phyloP scores from a whole-genome alignment of 2,888 invertebrate species.

The Hipparchia sbordonii region DNA sequence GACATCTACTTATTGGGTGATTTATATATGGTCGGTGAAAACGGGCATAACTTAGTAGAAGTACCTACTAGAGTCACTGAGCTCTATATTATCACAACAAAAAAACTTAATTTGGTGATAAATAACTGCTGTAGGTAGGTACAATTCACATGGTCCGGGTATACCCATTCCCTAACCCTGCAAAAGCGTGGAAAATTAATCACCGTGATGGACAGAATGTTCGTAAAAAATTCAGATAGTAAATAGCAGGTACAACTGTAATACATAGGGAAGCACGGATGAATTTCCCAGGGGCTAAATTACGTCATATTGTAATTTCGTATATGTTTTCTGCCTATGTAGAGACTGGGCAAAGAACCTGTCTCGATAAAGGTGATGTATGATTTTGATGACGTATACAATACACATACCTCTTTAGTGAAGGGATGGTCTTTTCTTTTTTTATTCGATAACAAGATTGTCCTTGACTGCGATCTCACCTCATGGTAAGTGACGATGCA shows the following conservation, averaged over 20 bases:
- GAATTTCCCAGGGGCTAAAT: conserved; percentile 28
- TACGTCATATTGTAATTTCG: conserved; percentile 13
- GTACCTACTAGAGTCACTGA: neutral
- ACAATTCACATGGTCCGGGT: neutral
- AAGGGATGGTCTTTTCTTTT: neutral
- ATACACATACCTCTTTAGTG: neutral
- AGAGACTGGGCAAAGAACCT: conserved; percentile 8
- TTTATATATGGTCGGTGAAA: no score
- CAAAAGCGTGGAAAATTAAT: conserved; percentile 14
- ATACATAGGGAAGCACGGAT: conserved; percentile 18
- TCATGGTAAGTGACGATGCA: no score
- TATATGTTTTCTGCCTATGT: conserved; percentile 10
- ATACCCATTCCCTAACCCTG: neutral
- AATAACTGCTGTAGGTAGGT: neutral
- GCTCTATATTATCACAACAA: neutral
- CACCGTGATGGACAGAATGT: conserved; percentile 10
- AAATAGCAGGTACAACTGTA: conserved; percentile 21
- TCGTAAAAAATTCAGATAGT: conserved; percentile 26
- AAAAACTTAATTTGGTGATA: neutral
- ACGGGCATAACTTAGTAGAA: neutral
- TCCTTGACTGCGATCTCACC: no score
- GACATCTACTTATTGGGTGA: no score
- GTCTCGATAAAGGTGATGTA: conserved; percentile 5
- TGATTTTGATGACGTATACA: neutral
- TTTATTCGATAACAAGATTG: no score